Evolutionary conservation across 2,797 vertebrate genomes (phyloP), one percentile per base, ranked within the genome.

Genomic region (Alfaro cultratus): DNA sequence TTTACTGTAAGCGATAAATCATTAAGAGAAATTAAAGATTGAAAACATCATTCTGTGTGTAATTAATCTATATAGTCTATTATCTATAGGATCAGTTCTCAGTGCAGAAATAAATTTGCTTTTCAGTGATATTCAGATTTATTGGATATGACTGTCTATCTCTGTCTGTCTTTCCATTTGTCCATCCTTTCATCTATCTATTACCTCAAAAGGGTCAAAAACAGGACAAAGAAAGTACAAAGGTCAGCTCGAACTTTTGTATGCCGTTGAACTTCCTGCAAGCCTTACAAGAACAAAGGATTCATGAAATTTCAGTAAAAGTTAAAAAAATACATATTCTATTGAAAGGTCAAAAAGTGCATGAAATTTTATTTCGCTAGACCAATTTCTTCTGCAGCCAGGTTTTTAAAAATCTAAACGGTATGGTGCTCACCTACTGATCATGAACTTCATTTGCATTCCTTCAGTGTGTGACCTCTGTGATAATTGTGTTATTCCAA

Each of bases 371-470:
- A 18, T 64, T 34, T 29, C 8, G 7, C 1, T 18, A 21, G 60
- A 34, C 15, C 2, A 18, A 62, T 8, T 11, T 41, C 39, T 5
- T 41, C 64, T 26, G 2, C 68, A 71, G 41, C 41, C 26, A 71
- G 4, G 5, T 45, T 71, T 43, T 7, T 18, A 68, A 68, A 67
- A 67, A 11, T 64, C 12, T 77, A 1, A 39, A 8, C 12, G 68
- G 8, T 46, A 60, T 46, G 29, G 53, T 68, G 4, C 47, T n/a
- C 36, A 39, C 6, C 36, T 55, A 34, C 11, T 80, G 43, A 62
- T 46, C 39, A 43, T 39, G 9, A 73, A 45, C 18, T 67, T 74
- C 0, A 79, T 83, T 85, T 76, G 53, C 21, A 87, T 86, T 89
- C n/a, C 43, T 75, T 45, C 47, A 68, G 34, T 13, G 34, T 83